Percentiles rank a stretch among this genome's conserved stretches.
phyloP scores from a whole-genome alignment of 1,140 invertebrate genomes.

The Rhynchophorus ferrugineus region DNA sequence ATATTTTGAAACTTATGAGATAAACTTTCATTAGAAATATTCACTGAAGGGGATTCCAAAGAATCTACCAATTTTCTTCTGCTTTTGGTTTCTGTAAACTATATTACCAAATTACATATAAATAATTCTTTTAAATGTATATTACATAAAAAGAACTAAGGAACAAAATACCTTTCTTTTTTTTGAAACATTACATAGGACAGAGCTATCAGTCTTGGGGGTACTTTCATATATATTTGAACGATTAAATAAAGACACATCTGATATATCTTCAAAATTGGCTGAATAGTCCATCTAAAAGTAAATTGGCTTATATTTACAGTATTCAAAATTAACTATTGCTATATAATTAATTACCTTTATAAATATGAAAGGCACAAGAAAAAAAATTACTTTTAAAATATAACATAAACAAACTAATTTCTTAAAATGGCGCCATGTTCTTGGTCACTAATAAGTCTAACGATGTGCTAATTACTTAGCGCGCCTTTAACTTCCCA shows the following conservation, averaged over 20 bases:
- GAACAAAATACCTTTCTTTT: slow-evolving; percentile 18
- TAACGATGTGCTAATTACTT: no score
- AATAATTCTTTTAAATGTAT: no score
- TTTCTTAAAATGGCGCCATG: background rate
- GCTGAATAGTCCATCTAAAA: slow-evolving; percentile 22
- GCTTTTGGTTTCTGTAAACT: no score
- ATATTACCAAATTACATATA: no score
- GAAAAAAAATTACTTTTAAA: background rate
- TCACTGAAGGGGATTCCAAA: slow-evolving; percentile 16
- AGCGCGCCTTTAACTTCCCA: no score
- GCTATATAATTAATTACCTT: background rate
- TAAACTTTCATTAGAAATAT: slow-evolving; percentile 28
- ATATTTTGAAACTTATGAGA: slow-evolving; percentile 26
- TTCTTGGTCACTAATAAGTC: no score
- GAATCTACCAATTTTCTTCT: slow-evolving; percentile 15
- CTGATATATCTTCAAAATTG: slow-evolving; percentile 6
- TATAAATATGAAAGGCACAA: background rate
- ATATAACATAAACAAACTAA: background rate
- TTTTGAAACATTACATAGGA: slow-evolving; percentile 7
- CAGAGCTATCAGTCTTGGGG: slow-evolving; percentile 12
- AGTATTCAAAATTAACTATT: background rate
- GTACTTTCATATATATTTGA: slow-evolving; percentile 17
- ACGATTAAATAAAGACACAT: slow-evolving; percentile 11
- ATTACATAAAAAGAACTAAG: background rate
- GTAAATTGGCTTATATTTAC: background rate